Evolutionary conservation across 2,888 invertebrate genomes (phyloP).

Genomic region (Brachyptera putata): DNA sequence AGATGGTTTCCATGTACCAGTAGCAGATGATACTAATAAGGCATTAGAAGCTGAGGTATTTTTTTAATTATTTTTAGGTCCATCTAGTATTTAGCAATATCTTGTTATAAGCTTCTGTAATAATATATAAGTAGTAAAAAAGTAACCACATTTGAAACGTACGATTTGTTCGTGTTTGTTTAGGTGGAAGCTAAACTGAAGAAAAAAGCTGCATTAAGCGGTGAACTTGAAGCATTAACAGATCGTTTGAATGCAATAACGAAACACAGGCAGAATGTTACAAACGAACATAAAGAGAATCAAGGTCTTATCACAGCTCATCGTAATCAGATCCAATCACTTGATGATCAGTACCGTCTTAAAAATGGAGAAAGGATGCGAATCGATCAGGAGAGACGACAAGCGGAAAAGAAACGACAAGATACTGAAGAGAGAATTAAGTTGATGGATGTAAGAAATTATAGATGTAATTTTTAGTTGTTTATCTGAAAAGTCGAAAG

Average conservation of each 20-base stretch:
- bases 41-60: conserved; percentile 51
- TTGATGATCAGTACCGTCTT: conserved; percentile 51
- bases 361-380: conserved; percentile 48
- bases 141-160: no score
- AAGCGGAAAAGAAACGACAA: conserved; percentile 47
- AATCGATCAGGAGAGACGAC: conserved; percentile 47
- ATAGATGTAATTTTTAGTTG: background rate
- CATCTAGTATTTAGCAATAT: no score
- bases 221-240: conserved; percentile 46
- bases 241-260: conserved; percentile 47
- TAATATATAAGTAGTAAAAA: background rate
- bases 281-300: conserved; percentile 51
- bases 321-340: conserved; percentile 63
- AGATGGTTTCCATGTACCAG: conserved; percentile 72
- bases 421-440: conserved; percentile 48
- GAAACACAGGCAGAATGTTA: conserved; percentile 51
- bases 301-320: conserved; percentile 64
- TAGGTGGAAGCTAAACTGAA: conserved; percentile 49
- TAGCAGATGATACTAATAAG: conserved; percentile 71
- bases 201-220: conserved; percentile 47
- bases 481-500: background rate
- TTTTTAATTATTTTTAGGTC: background rate
- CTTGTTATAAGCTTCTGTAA: background rate
- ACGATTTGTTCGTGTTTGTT: no score
- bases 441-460: conserved; percentile 20